These are phyloP conservation scores for Rhinoraja longicauda DNA, from an alignment of 2,797 vertebrate species.

Conservation along the genomic window DNA sequence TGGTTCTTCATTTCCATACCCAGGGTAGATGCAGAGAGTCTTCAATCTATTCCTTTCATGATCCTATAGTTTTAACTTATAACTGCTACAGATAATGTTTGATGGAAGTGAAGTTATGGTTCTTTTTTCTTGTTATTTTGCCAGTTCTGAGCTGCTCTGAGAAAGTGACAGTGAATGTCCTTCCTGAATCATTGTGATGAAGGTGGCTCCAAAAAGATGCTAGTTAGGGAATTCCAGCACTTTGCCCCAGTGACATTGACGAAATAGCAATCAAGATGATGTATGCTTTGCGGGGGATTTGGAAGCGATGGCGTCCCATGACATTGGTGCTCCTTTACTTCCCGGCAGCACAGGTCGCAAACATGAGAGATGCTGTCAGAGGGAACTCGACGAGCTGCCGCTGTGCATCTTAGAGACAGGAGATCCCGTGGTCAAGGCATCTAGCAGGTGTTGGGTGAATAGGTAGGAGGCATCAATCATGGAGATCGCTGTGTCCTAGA, in stretches of 20 bases:
- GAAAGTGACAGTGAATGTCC: neutral
- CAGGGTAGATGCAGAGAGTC: too few species aligned
- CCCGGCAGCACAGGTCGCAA: neutral
- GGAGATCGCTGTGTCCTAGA: neutral
- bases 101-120: neutral
- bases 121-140: neutral
- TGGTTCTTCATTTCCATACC: too few species aligned
- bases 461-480: neutral
- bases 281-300: neutral
- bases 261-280: neutral
- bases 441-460: neutral
- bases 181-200: neutral
- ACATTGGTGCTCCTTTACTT: neutral
- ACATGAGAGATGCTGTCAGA: neutral
- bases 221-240: neutral
- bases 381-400: neutral
- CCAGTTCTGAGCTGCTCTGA: neutral
- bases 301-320: neutral
- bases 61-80: neutral
- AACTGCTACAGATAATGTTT: neutral
- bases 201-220: neutral
- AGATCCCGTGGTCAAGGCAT: neutral
- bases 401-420: neutral
- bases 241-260: slow-evolving; percentile 10
- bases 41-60: too few species aligned